phyloP scores from a whole-genome alignment of 2,113 vertebrate species.

The Butorides virescens region DNA sequence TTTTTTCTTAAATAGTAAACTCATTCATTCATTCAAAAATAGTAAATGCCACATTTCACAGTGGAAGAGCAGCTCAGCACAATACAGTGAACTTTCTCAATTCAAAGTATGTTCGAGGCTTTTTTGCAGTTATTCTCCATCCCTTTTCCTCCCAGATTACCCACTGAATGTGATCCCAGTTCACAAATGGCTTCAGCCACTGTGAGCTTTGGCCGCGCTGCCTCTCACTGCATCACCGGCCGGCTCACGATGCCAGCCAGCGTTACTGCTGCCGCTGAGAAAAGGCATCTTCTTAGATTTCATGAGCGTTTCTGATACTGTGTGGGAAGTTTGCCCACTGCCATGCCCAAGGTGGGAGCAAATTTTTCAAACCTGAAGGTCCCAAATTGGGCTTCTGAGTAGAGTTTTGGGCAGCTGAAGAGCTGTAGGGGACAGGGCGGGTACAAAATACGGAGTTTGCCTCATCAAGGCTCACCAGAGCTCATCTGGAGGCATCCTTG shows the following conservation, averaged over 20 bases:
- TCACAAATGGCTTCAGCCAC: neutral
- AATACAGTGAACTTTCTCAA: neutral
- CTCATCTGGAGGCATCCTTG: neutral
- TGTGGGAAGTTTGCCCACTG: neutral
- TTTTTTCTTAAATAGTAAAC: neutral
- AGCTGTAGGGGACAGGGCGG: neutral
- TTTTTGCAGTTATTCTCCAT: neutral
- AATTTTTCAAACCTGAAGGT: neutral
- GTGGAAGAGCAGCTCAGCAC: neutral
- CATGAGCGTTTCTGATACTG: neutral
- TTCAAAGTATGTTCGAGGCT: neutral
- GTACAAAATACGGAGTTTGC: neutral
- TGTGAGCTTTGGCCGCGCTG: neutral
- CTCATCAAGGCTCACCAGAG: slow-evolving; percentile 2
- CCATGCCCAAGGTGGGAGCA: neutral
- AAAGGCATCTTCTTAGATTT: neutral
- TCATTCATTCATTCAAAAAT: neutral
- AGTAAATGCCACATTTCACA: neutral
- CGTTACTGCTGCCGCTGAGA: neutral
- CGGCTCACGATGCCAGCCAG: neutral
- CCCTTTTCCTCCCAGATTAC: neutral
- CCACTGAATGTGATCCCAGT: neutral
- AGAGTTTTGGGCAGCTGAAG: neutral
- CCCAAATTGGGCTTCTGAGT: neutral
- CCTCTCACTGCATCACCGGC: neutral